Evolutionary conservation across 2,888 invertebrate genomes (phyloP).

Genomic region (Odontomyia ornata): DNA sequence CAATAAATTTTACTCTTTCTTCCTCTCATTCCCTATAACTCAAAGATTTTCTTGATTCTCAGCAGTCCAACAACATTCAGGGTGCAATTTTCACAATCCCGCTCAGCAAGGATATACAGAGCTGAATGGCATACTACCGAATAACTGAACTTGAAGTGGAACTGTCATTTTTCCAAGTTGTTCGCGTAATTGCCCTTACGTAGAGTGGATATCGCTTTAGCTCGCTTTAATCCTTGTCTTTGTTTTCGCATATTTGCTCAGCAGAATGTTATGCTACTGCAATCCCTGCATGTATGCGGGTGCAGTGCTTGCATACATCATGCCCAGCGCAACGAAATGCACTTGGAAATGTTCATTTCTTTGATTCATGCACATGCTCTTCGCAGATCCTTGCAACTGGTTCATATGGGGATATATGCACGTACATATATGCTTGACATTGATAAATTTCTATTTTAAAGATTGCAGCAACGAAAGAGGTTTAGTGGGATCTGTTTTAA

Average conservation of each 20-base stretch:
- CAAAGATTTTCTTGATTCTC: too few species aligned
- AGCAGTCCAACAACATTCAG: not conserved
- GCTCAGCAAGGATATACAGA: not conserved
- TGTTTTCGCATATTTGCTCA: slow-evolving; percentile 12
- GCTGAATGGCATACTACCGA: too few species aligned
- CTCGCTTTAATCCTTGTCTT: not conserved
- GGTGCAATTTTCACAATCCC: not conserved
- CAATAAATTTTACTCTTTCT: slow-evolving; percentile 32
- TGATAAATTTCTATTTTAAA: slow-evolving; percentile 22
- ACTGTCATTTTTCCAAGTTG: slow-evolving; percentile 1
- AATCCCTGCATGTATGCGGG: not conserved
- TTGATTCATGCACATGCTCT: slow-evolving; percentile 9
- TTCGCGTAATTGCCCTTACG: not conserved
- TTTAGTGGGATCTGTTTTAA: not conserved
- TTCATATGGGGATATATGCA: not conserved
- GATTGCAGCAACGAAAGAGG: not conserved
- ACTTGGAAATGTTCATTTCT: slow-evolving; percentile 7
- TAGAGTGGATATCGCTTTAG: not conserved
- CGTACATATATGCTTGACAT: not conserved
- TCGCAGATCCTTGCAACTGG: not conserved
- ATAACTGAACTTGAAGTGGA: slow-evolving; percentile 1
- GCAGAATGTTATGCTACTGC: not conserved
- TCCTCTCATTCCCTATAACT: too few species aligned
- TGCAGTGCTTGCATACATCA: not conserved
- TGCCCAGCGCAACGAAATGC: slow-evolving; percentile 2